phyloP scores from a whole-genome alignment of 2,888 invertebrate species.

The Eupithecia centaureata region DNA sequence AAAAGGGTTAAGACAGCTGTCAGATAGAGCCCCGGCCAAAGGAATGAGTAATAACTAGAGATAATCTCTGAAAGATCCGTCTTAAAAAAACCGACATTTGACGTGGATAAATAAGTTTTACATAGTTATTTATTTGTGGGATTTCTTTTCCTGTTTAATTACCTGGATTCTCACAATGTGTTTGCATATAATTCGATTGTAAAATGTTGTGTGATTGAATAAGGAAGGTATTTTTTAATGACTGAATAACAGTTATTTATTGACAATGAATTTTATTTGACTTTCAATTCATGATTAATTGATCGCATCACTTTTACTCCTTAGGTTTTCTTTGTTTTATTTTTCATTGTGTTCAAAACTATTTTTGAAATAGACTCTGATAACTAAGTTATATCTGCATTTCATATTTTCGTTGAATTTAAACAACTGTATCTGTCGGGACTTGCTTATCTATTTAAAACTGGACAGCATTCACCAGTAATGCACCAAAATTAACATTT shows the following conservation, averaged over 20 bases:
- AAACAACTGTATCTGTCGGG: not conserved
- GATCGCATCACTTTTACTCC: not conserved
- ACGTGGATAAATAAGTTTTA: slow-evolving; percentile 81
- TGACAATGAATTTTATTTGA: not conserved
- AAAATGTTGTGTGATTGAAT: slow-evolving; percentile 6
- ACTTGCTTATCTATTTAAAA: not conserved
- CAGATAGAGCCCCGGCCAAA: slow-evolving; percentile 77
- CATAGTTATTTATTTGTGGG: slow-evolving; percentile 73
- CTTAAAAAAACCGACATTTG: slow-evolving; percentile 80
- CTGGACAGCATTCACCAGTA: not conserved
- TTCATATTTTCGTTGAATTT: not conserved
- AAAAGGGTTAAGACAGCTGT: slow-evolving; percentile 84
- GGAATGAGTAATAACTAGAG: slow-evolving; percentile 77
- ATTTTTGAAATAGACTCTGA: not conserved
- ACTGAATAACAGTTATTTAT: not conserved
- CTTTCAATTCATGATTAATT: slow-evolving; percentile 1
- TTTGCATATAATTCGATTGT: slow-evolving; percentile 36
- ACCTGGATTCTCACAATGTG: slow-evolving; percentile 81
- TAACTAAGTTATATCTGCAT: not conserved
- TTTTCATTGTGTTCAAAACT: not conserved
- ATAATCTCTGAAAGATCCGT: slow-evolving; percentile 83
- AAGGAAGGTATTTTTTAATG: not conserved
- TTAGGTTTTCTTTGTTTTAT: not conserved
- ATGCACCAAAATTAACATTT: slow-evolving; percentile 4
- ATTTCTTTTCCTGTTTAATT: slow-evolving; percentile 78